Base-by-base conservation (phyloP, 2,888 invertebrate genomes). In the Artemia sinica region DNA sequence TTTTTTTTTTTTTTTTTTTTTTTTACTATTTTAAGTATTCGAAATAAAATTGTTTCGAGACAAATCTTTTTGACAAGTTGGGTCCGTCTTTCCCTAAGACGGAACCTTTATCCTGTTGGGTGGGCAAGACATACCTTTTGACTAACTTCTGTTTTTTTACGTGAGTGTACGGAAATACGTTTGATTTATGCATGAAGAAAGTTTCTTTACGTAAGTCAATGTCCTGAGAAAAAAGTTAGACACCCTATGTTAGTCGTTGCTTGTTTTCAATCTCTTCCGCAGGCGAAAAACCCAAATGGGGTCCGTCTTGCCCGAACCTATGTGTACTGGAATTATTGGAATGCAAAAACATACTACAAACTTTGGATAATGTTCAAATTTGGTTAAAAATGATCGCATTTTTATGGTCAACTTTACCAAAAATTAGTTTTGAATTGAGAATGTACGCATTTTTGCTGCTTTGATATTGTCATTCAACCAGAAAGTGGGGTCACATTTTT, bases 61-160 rank as follows among this genome's bases (percentile, higher is more conserved):
- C 58, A 52, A 52, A 52, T 52, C 58, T 52, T 52, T 52, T 52
- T 52, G 58, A 52, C 2, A 2, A 52, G 58, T 52, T 52, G 58
- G 5, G 58, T 52, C 58, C 58, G 58, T 52, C 58, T 7, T 52
- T 2, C 58, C 58, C 58, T n/a, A 7, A 52, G 58, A 3, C 3
- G 58, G 5, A 13, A 3, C 13, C 14, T 7, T 52, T 52, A 52
- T 2, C 3, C 58, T 52, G 2, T 52, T 2, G 58, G 58, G 58
- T 52, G 58, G 58, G 58, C 58, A 52, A 52, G 58, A 52, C 7
- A 14, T 13, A 52, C 58, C 58, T 52, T 52, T 52, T 52, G 58
- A 52, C 58, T 5, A 2, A 4, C 58, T 52, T 52, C 52, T 1
- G 52, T 52, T 52, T 52, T 52, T 52, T 52, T 52, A 18, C n/a